Conservation (phyloP, 2,113 vertebrate genomes). For the Antigone vipio region DNA sequence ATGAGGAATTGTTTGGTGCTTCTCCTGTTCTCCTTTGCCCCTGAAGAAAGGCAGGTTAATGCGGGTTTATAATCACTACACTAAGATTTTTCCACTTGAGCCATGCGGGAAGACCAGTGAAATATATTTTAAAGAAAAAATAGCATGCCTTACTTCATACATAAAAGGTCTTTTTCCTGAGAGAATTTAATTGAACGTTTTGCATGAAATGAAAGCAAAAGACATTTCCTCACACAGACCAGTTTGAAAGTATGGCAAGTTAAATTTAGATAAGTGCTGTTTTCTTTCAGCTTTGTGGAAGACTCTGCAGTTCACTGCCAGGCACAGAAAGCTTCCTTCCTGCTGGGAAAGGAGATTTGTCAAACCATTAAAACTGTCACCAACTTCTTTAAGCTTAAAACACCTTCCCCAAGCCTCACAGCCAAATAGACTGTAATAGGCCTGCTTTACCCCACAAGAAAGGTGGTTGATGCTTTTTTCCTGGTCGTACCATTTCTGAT, state of each 20-base stretch:
- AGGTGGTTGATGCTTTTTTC: not conserved
- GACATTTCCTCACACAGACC: not conserved
- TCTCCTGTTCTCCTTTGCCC: not conserved
- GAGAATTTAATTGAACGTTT: constrained; percentile 16
- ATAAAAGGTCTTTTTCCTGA: not conserved
- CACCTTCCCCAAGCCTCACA: not conserved
- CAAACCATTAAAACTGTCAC: not conserved
- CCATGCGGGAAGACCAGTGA: not conserved
- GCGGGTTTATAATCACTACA: not conserved
- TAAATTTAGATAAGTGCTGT: constrained; percentile 20
- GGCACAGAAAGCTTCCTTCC: not conserved
- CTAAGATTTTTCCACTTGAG: not conserved
- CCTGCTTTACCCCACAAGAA: not conserved
- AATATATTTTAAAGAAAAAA: not conserved
- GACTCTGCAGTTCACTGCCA: not conserved
- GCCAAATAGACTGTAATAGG: not conserved
- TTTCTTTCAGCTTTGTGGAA: constrained; percentile 29
- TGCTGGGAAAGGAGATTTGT: not conserved
- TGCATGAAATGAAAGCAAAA: constrained; percentile 3
- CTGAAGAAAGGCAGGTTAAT: not conserved
- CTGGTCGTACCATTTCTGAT: not conserved
- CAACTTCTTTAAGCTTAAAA: not conserved
- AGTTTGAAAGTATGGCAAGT: constrained; percentile 2
- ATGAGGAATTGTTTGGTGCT: constrained; percentile 9
- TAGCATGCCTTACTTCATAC: not conserved